Evolutionary conservation across 1,140 invertebrate species (phyloP).

Genomic region (Lineus longissimus): DNA sequence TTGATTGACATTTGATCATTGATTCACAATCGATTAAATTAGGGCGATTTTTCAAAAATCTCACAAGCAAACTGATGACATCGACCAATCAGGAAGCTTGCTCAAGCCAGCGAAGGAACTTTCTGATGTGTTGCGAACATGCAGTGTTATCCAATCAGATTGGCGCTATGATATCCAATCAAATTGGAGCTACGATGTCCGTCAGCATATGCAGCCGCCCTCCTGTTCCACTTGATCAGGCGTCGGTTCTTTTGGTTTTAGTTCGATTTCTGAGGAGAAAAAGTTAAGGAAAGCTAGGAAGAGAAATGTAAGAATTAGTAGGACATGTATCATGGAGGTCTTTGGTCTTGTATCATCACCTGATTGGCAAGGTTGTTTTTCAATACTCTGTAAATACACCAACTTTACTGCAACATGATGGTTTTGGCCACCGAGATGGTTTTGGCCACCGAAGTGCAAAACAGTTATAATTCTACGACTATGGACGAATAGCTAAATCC

Average conservation of each 20-base stretch:
- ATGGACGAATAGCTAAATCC: not conserved
- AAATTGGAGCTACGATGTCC: not conserved
- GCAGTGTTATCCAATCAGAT: too few relatives aligned
- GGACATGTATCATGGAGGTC: not conserved
- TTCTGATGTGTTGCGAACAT: not conserved
- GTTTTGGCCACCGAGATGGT: not conserved
- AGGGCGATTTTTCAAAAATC: too few relatives aligned
- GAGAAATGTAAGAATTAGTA: not conserved
- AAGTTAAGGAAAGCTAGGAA: constrained; percentile 24
- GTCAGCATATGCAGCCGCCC: constrained; percentile 86
- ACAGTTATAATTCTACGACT: not conserved
- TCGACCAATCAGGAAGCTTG: not conserved
- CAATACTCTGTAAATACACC: too few relatives aligned
- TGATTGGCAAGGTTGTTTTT: not conserved
- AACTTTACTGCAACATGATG: not conserved
- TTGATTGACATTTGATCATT: too few relatives aligned
- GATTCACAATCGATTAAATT: too few relatives aligned
- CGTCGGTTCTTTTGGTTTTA: constrained; percentile 92
- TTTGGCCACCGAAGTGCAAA: not conserved
- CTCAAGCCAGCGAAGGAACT: not conserved
- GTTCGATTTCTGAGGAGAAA: constrained; percentile 84
- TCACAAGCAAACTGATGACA: too few relatives aligned
- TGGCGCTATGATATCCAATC: not conserved
- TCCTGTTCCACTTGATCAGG: constrained; percentile 81
- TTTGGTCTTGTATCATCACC: not conserved